Evolutionary conservation across 1,140 invertebrate genomes (phyloP).

Genomic region (Theocolax elegans): DNA sequence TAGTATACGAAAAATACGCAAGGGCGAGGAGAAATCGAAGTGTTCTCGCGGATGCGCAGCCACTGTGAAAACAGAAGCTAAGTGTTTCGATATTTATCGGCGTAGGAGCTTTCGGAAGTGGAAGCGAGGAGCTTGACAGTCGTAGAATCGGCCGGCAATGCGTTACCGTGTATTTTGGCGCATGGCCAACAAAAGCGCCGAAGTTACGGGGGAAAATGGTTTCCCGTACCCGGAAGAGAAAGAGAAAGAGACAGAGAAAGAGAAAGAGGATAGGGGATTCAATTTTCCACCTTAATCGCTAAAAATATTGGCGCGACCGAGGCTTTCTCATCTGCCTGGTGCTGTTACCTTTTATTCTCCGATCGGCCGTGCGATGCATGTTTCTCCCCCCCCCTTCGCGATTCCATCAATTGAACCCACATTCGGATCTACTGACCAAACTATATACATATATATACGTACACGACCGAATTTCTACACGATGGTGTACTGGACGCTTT

Average conservation of each 20-base stretch:
- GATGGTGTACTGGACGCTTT: neutral
- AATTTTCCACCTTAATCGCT: conserved; percentile 60
- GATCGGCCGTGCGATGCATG: conserved; percentile 14
- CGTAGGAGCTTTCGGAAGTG: conserved; percentile 11
- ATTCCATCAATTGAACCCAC: conserved; percentile 36
- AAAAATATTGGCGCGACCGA: conserved; percentile 55
- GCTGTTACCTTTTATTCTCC: conserved; percentile 14
- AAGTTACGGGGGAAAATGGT: too few species aligned
- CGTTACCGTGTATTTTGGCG: conserved; percentile 10
- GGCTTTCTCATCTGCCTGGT: neutral
- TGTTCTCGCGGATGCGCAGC: conserved; percentile 21
- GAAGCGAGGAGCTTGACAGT: conserved; percentile 21
- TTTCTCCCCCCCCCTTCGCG: neutral
- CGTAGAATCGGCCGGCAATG: conserved; percentile 10
- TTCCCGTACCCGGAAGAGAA: neutral
- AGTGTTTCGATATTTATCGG: conserved; percentile 66
- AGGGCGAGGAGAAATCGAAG: conserved; percentile 33
- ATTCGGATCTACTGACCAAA: neutral
- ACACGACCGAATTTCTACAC: too few species aligned
- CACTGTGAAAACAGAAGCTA: conserved; percentile 57
- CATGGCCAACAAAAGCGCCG: conserved; percentile 1
- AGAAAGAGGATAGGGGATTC: conserved; percentile 44
- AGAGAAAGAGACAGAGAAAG: neutral
- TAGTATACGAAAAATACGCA: conserved; percentile 1
- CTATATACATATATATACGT: too few species aligned